phyloP scores from a whole-genome alignment of 1,140 invertebrate species.

The Trinorchestia longiramus region DNA sequence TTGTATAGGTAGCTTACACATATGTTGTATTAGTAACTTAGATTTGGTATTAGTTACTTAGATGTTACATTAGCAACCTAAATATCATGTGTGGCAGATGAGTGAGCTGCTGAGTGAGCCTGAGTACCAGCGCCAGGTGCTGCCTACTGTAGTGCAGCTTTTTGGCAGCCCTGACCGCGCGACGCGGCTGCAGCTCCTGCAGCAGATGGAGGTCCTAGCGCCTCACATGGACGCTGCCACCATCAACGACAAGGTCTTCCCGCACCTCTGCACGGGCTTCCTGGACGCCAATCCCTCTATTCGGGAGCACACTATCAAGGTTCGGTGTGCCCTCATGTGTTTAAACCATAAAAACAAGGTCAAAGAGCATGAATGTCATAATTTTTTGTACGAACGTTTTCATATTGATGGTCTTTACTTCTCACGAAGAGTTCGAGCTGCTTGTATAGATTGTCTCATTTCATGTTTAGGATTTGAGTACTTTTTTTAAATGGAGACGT shows the following conservation, averaged over 20 bases:
- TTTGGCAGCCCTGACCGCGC: slow-evolving; percentile 95
- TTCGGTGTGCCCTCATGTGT: not conserved
- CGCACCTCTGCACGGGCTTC: slow-evolving; percentile 92
- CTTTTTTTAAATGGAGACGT: too few species aligned
- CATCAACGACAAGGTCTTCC: slow-evolving; percentile 88
- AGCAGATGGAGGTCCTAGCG: slow-evolving; percentile 86
- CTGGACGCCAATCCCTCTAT: slow-evolving; percentile 96
- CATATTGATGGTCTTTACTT: too few species aligned
- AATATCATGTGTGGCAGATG: slow-evolving; percentile 81
- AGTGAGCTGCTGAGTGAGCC: slow-evolving; percentile 87
- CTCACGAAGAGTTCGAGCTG: too few species aligned
- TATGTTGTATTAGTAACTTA: too few species aligned
- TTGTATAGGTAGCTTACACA: too few species aligned
- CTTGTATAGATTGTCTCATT: too few species aligned
- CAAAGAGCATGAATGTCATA: too few species aligned
- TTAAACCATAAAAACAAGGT: too few species aligned
- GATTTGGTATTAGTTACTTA: too few species aligned
- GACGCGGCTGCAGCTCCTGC: slow-evolving; percentile 90
- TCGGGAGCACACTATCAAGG: slow-evolving; percentile 90
- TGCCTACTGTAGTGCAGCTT: slow-evolving; percentile 96
- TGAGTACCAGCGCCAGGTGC: slow-evolving; percentile 96
- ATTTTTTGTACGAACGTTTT: too few species aligned
- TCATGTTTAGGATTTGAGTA: too few species aligned
- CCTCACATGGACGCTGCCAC: slow-evolving; percentile 73
- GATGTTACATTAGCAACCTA: too few species aligned